These are phyloP conservation scores for Phenganax marumi DNA, from an alignment of 92 coral and sea anemone species.

Conservation along the genomic window DNA sequence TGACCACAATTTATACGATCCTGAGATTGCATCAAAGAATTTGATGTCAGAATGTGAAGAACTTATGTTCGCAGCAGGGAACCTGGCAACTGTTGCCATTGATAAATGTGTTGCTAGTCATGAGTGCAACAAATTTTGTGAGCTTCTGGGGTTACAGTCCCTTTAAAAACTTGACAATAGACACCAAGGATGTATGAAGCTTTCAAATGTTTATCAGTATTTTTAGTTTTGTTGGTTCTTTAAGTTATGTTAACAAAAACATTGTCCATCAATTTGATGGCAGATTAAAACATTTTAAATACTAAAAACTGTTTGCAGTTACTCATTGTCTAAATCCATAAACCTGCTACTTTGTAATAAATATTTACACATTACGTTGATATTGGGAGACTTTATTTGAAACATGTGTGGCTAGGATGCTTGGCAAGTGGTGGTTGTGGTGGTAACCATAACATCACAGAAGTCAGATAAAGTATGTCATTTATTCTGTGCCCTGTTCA, in stretches of 20 bases:
- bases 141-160: conserved; percentile 1
- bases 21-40: background rate
- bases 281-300: too few relatives aligned
- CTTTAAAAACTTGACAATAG: background rate
- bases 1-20: too few relatives aligned
- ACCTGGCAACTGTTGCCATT: conserved; percentile 4
- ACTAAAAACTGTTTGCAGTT: background rate
- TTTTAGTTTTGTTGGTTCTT: background rate
- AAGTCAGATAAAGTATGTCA: too few relatives aligned
- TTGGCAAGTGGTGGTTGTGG: background rate
- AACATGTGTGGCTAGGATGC: too few relatives aligned
- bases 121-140: conserved; percentile 1
- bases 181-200: background rate
- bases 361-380: background rate
- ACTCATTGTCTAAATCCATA: background rate
- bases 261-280: background rate
- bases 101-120: background rate
- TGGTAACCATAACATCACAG: too few relatives aligned
- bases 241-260: background rate
- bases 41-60: background rate
- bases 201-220: background rate
- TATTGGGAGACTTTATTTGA: background rate
- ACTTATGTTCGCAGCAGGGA: conserved; percentile 9
- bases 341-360: background rate
- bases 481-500: too few relatives aligned